phyloP scores from a whole-genome alignment of 2,797 vertebrate genomes.

The Leucoraja ocellata region DNA sequence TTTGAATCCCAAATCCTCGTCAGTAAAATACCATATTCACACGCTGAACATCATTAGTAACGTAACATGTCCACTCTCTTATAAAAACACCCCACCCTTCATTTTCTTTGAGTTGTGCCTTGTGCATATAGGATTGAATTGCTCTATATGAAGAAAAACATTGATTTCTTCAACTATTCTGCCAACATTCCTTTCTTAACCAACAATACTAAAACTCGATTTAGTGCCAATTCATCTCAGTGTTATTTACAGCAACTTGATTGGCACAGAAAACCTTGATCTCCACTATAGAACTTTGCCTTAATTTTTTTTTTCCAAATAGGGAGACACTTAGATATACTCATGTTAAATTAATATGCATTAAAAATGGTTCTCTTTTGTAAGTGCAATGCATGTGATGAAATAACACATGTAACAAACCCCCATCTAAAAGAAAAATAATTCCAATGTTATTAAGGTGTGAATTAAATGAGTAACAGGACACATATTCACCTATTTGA shows the following conservation, averaged over 20 bases:
- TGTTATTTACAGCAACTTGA: background rate
- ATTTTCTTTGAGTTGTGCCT: background rate
- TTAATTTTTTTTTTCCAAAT: too few relatives aligned
- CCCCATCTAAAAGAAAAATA: too few relatives aligned
- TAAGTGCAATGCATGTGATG: too few relatives aligned
- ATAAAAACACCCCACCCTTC: background rate
- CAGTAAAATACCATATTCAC: background rate
- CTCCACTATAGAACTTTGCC: background rate
- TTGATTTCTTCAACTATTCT: background rate
- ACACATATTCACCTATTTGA: background rate
- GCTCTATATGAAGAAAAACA: background rate
- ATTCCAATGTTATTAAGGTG: too few relatives aligned
- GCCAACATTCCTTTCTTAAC: background rate
- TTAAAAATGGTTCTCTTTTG: too few relatives aligned
- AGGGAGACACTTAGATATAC: too few relatives aligned
- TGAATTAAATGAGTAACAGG: too few relatives aligned
- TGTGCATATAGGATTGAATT: background rate
- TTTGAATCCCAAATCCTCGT: background rate
- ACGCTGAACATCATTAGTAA: background rate
- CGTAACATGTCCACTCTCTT: background rate
- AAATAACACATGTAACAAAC: too few relatives aligned
- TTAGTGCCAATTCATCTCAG: background rate
- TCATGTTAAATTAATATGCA: too few relatives aligned
- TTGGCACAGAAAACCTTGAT: background rate
- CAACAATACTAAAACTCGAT: background rate